Evolutionary conservation across 2,888 invertebrate genomes (phyloP), one percentile per base, ranked within the genome.

Genomic region (Luperina nickerlii): DNA sequence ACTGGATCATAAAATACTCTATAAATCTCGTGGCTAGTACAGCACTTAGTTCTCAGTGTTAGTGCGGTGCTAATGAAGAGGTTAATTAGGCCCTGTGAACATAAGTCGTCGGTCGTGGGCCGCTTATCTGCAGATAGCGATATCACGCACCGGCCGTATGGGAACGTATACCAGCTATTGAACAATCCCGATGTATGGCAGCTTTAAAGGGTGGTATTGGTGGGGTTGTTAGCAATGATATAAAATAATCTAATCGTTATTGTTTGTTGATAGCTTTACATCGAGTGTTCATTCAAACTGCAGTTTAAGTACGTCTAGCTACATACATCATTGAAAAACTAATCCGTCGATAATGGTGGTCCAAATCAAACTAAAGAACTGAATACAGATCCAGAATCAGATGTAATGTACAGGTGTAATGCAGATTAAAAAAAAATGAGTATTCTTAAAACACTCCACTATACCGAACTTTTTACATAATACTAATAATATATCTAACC

Each of bases 51-150:
- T 77, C 81, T 74, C 79, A 80, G 83, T 79, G 81, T 81, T 87
- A 86, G 86, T 81, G 77, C 86, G 89, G 90, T 88, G 90, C 91
- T 94, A 94, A 94, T 93, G 94, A 94, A 94, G 92, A 90, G 89
- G 92, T 94, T 94, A 94, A 94, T 94, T 94, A 94, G 89, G 85
- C 81, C 82, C 85, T 78, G 82, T 79, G 86, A 86, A 87, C 88
- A 90, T 89, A 91, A 89, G 89, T 90, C 88, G 88, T 82, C 82
- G 87, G 90, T 91, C 92, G 92, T 92, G 90, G 89, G 86, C 87
- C 76, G 88, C 87, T 90, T 92, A 92, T 92, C 92, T 82, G 67
- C 68, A 90, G 93, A 93, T 93, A 93, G 89, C 88, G 86, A 87
- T 90, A 92, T 90, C 89, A 89, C 91, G 88, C 89, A 89, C 85